Conservation (phyloP, 2,113 vertebrate genomes). For the Tauraco erythrolophus region DNA sequence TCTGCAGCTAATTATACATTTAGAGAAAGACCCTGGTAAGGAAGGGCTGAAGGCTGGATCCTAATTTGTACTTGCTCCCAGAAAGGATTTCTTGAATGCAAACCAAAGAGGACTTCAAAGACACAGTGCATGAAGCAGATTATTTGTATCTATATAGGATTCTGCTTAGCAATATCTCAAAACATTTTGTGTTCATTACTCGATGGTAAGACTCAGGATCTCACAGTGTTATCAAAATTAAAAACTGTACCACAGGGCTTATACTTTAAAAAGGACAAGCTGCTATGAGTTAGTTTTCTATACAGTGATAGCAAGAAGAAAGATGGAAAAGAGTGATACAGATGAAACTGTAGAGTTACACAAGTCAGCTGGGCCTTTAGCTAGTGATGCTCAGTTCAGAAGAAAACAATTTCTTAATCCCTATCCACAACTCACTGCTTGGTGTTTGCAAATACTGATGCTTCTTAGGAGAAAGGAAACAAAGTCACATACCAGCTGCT, state of each 20-base stretch:
- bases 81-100: not conserved
- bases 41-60: not conserved
- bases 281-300: not conserved
- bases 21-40: not conserved
- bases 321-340: not conserved
- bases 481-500: not conserved
- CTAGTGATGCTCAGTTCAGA: not conserved
- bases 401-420: not conserved
- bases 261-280: not conserved
- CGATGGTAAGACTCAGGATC: not conserved
- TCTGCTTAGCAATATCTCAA: not conserved
- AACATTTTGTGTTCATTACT: not conserved
- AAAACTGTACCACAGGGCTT: not conserved
- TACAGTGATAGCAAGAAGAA: not conserved
- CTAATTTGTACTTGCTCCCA: not conserved
- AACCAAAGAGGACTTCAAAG: conserved; percentile 16
- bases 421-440: not conserved
- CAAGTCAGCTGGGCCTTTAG: not conserved
- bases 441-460: not conserved
- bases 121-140: not conserved
- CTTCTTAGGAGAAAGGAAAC: not conserved
- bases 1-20: conserved; percentile 12
- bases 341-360: not conserved
- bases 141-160: not conserved
- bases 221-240: not conserved